phyloP scores from a whole-genome alignment of 2,888 invertebrate species.

The Drosophila villosipedis region DNA sequence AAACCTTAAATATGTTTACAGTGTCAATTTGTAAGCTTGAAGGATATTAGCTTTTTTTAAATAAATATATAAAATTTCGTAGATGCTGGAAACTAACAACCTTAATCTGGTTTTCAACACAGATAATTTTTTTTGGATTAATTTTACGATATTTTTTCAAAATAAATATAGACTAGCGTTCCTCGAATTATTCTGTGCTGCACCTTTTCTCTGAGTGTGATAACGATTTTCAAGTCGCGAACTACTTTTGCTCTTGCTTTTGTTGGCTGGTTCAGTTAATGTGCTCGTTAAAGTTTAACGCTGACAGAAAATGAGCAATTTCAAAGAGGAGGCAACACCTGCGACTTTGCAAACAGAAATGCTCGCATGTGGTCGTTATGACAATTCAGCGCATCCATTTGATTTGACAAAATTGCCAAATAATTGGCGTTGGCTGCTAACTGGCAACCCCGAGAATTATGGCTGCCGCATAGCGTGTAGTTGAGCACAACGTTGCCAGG shows the following conservation, averaged over 20 bases:
- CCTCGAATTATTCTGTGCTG: background rate
- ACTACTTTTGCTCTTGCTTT: conserved; percentile 19
- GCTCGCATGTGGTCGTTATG: conserved; percentile 81
- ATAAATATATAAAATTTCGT: no score
- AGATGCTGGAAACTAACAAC: no score
- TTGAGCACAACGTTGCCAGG: conserved; percentile 52
- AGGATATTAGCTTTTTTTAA: no score
- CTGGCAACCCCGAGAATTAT: conserved; percentile 51
- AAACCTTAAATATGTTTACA: background rate
- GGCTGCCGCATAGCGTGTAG: conserved; percentile 18
- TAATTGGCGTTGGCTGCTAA: conserved; percentile 69
- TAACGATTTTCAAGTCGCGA: conserved; percentile 40
- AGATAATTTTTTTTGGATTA: no score
- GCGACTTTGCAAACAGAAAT: conserved; percentile 50
- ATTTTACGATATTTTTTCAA: no score
- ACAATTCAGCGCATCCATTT: conserved; percentile 70
- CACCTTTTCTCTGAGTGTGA: conserved; percentile 5
- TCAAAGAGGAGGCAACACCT: conserved; percentile 63
- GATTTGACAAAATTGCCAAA: conserved; percentile 80
- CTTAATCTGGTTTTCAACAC: no score
- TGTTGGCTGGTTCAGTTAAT: conserved; percentile 59
- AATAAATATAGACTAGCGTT: no score
- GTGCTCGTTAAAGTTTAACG: conserved; percentile 82
- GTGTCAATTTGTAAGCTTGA: no score
- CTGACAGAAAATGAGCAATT: conserved; percentile 70